A percentile compares a stretch with the other conserved stretches of the same genome.
phyloP scores from a whole-genome alignment of 2,888 invertebrate genomes.

The Lathronympha strigana region DNA sequence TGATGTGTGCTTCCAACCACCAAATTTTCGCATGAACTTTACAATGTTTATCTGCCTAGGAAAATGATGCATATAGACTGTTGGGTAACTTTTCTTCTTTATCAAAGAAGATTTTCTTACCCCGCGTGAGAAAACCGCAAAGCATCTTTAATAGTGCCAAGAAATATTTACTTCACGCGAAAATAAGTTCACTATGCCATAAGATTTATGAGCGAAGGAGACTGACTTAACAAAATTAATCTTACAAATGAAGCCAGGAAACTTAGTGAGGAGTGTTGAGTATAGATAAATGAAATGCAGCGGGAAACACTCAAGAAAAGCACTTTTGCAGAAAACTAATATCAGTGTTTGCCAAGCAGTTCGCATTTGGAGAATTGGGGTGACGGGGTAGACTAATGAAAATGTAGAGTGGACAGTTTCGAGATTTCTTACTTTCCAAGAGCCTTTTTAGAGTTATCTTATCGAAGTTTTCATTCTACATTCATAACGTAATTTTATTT shows the following conservation, averaged over 20 bases:
- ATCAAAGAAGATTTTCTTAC: too few species aligned
- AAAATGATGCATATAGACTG: too few species aligned
- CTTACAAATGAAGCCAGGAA: constrained; percentile 32
- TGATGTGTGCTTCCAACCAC: too few species aligned
- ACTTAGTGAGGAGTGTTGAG: constrained; percentile 40
- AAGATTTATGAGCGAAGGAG: constrained; percentile 20
- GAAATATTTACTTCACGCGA: constrained; percentile 2
- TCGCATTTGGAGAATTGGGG: constrained; percentile 75
- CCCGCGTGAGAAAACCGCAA: neutral
- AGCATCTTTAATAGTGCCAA: neutral
- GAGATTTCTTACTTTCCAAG: neutral
- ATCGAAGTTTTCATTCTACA: too few species aligned
- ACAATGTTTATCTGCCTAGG: too few species aligned
- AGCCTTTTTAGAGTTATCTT: neutral
- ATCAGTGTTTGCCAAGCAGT: constrained; percentile 79
- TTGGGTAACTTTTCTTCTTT: too few species aligned
- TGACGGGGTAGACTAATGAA: constrained; percentile 62
- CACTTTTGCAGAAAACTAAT: constrained; percentile 77
- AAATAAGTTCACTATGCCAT: constrained; percentile 10
- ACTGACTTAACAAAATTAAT: constrained; percentile 35
- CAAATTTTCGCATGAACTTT: too few species aligned
- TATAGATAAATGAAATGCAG: constrained; percentile 66
- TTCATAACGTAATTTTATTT: too few species aligned
- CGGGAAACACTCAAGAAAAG: constrained; percentile 73
- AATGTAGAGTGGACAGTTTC: constrained; percentile 50